Evolutionary conservation across 2,113 vertebrate genomes (phyloP).

Genomic region (Notarius quadriscutis): DNA sequence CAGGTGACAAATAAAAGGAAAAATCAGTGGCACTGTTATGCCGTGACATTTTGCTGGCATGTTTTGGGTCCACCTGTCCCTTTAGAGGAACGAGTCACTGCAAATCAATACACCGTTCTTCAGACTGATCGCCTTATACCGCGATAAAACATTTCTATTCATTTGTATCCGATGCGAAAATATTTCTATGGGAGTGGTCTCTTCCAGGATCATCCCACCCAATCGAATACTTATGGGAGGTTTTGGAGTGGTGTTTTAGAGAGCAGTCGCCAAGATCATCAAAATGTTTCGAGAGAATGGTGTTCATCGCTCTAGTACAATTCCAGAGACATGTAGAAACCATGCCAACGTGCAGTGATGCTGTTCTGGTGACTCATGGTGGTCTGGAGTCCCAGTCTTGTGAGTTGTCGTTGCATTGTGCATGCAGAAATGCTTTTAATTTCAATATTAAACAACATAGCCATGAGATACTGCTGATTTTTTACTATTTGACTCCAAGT

Average conservation of each 20-base stretch:
- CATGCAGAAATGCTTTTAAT: too few species aligned
- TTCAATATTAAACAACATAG: too few species aligned
- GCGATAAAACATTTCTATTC: background rate
- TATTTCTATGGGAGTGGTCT: background rate
- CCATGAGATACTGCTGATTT: too few species aligned
- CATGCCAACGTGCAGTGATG: background rate
- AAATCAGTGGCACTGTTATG: background rate
- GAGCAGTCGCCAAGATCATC: too few species aligned
- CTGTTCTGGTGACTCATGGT: background rate
- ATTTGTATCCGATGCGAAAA: background rate
- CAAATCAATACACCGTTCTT: background rate
- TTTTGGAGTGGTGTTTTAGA: background rate
- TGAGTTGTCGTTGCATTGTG: too few species aligned
- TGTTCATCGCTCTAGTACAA: background rate
- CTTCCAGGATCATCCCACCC: background rate
- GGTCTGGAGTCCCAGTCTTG: too few species aligned
- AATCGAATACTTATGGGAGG: background rate
- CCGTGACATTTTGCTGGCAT: slow-evolving; percentile 17
- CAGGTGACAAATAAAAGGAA: background rate
- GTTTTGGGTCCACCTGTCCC: background rate
- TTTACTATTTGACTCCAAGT: too few species aligned
- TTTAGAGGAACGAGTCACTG: background rate
- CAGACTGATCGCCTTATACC: background rate
- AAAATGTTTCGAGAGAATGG: background rate
- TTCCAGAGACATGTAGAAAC: background rate